These are phyloP conservation scores for Oreochromis grahami DNA, from an alignment of 2,797 vertebrate species.

Conservation along the genomic window DNA sequence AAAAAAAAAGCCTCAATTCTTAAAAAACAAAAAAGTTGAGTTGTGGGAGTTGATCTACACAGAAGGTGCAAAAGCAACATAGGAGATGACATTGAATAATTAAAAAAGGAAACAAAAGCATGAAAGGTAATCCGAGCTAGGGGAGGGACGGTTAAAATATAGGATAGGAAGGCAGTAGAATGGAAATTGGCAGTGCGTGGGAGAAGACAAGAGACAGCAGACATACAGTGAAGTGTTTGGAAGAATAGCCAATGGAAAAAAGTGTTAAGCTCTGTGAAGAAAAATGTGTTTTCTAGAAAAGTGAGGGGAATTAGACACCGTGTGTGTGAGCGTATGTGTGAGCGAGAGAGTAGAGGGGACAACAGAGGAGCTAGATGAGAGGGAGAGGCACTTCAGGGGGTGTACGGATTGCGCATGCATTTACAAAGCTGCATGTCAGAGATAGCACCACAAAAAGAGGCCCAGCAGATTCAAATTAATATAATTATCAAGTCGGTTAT, in stretches of 20 bases:
- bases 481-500: constrained; percentile 71
- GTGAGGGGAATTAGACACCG: background rate
- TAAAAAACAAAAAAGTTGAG: background rate
- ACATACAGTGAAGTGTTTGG: background rate
- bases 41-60: background rate
- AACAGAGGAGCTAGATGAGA: constrained; percentile 13
- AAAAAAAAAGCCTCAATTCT: background rate
- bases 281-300: constrained; percentile 18
- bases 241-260: background rate
- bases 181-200: background rate
- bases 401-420: constrained; percentile 9
- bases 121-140: background rate
- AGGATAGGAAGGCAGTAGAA: background rate
- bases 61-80: background rate
- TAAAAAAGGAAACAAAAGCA: background rate
- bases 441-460: constrained; percentile 69
- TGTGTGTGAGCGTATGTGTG: background rate
- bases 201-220: background rate
- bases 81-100: background rate
- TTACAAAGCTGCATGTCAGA: constrained; percentile 64
- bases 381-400: constrained; percentile 26
- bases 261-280: background rate
- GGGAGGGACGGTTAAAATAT: background rate
- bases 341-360: background rate
- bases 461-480: constrained; percentile 68